Base-by-base conservation (phyloP, 2,888 invertebrate species). In the Drosophila percnosoma region DNA sequence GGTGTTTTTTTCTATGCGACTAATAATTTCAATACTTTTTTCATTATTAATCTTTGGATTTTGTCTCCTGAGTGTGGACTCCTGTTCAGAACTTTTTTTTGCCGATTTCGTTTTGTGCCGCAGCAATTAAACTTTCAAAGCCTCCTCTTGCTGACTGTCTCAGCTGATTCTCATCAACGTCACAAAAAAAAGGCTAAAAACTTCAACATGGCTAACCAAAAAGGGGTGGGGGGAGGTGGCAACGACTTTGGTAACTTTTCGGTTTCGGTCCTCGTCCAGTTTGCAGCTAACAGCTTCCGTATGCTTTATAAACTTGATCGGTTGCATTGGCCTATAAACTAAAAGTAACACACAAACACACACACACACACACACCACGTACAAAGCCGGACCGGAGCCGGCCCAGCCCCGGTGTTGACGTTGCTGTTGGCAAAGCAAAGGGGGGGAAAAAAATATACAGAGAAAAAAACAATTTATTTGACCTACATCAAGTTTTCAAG, bases 401-500 rank as follows among this genome's bases (percentile, higher is more conserved):
- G 55, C 62, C 52, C 55, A 69, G 70, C 29, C 71, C 73, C 57
- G 62, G 74, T 60, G 59, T 63, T 61, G 64, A 63, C 65, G 61
- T 58, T 65, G 54, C 63, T 74, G 64, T 49, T 57, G 69, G 64
- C 68, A 48, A 31, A 52, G 33, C 42, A 42, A 51, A 42, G 29
- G 62, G 40, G 24, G 24, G 48, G n/a, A 40, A 51, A 54, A 27
- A 36, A 63, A 13, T 53, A 64, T 42, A 40, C 21, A 15, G 4
- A 42, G 24, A 27, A 62, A 36, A 62, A 65, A 27, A 59, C 57
- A 67, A 80, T 74, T 73, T 74, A 91, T 87, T 91, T 90, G 90
- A 90, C 90, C 90, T 90, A 90, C 90, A 91, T 90, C 91, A 91
- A 91, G 90, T 90, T 90, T 91, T 91, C 81, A 89, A 89, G 90